phyloP scores from a whole-genome alignment of 1,140 invertebrate genomes.

The Trachelipus rathkii region DNA sequence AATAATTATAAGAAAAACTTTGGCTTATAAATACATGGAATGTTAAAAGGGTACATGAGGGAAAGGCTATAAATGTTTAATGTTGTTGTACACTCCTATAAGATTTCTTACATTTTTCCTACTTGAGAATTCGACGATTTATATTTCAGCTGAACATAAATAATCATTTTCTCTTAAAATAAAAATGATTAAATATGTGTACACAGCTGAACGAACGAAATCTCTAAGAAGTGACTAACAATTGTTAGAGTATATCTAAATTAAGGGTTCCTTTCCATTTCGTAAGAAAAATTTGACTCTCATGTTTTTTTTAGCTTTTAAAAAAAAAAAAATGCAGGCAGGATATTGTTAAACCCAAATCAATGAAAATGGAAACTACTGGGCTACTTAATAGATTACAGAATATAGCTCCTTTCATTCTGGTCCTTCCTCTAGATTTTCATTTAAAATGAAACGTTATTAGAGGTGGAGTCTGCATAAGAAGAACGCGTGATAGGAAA shows the following conservation, averaged over 20 bases:
- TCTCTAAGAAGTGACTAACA: not conserved
- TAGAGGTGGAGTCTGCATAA: too few species aligned
- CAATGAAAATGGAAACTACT: not conserved
- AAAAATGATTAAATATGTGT: not conserved
- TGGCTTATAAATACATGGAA: not conserved
- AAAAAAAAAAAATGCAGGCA: not conserved
- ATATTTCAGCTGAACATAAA: not conserved
- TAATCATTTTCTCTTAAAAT: too few species aligned
- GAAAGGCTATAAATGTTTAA: not conserved
- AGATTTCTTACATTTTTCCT: not conserved
- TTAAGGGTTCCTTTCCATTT: not conserved
- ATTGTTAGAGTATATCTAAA: not conserved
- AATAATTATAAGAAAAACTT: not conserved
- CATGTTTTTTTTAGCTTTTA: too few species aligned
- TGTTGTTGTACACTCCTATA: not conserved
- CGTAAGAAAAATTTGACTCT: not conserved
- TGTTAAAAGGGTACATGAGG: not conserved
- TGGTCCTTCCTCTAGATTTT: too few species aligned
- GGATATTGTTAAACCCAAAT: slow-evolving; percentile 7
- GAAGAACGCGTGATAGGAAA: too few species aligned
- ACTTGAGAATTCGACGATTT: not conserved
- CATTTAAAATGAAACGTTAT: too few species aligned
- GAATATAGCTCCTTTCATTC: too few species aligned
- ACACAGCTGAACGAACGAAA: not conserved
- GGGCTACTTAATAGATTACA: not conserved